phyloP scores from a whole-genome alignment of 2,797 vertebrate species.

The Mormyrops attenuatus region DNA sequence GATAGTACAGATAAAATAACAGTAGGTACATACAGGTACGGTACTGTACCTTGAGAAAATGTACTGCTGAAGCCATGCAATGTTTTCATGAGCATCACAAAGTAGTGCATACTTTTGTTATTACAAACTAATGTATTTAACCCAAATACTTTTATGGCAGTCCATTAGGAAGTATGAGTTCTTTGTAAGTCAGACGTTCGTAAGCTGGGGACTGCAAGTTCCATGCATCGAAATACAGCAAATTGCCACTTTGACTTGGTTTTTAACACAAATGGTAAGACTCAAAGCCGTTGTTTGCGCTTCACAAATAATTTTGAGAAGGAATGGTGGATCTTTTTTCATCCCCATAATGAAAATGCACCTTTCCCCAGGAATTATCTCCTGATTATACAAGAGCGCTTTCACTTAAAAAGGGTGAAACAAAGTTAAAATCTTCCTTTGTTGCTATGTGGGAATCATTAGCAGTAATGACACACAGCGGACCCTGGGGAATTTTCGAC shows the following conservation, averaged over 20 bases:
- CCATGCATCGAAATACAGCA: not conserved
- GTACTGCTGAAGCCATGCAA: not conserved
- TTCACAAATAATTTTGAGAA: not conserved
- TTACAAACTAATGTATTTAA: not conserved
- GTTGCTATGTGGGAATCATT: constrained; percentile 5
- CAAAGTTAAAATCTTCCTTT: not conserved
- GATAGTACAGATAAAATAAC: not conserved
- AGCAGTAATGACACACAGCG: not conserved
- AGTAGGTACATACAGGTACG: not conserved
- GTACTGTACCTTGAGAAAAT: not conserved
- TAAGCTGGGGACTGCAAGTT: not conserved
- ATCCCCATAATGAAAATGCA: not conserved
- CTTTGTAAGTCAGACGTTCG: not conserved
- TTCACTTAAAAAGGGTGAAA: not conserved
- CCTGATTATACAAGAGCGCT: not conserved
- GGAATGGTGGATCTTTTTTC: not conserved
- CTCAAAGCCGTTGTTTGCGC: not conserved
- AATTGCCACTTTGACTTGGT: not conserved
- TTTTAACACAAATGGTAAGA: not conserved
- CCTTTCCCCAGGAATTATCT: not conserved
- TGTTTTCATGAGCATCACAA: not conserved
- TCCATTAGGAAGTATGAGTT: not conserved
- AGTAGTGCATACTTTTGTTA: not conserved
- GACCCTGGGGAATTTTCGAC: not conserved
- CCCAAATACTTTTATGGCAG: not conserved